Evolutionary conservation across 2,888 invertebrate genomes (phyloP).

Genomic region (Pteria penguin): DNA sequence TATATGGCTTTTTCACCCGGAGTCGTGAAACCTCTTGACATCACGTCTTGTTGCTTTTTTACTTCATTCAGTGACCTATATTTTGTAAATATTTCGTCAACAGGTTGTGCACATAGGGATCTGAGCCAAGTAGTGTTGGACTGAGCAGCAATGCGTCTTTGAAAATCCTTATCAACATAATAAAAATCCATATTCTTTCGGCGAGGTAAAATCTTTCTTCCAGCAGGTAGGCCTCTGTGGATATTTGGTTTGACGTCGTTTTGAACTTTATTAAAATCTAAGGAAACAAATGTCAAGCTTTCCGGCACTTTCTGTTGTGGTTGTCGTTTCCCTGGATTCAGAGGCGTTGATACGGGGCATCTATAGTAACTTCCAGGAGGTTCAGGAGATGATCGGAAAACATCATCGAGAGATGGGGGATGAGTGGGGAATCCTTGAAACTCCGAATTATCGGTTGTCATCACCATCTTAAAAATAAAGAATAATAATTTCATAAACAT

Average conservation of each 20-base stretch:
- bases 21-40: slow-evolving; percentile 48
- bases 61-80: slow-evolving; percentile 54
- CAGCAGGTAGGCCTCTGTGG: slow-evolving; percentile 25
- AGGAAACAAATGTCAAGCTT: slow-evolving; percentile 43
- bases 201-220: slow-evolving; percentile 43
- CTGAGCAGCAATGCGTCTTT: slow-evolving; percentile 44
- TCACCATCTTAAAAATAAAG: slow-evolving; percentile 39
- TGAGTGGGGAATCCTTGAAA: slow-evolving; percentile 12
- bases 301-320: slow-evolving; percentile 38
- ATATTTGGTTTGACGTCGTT: slow-evolving; percentile 24
- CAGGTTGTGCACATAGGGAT: slow-evolving; percentile 59
- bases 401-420: slow-evolving; percentile 18
- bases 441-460: slow-evolving; percentile 31
- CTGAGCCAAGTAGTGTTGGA: slow-evolving; percentile 54
- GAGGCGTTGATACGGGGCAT: slow-evolving; percentile 62
- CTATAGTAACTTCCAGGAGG: slow-evolving; percentile 44
- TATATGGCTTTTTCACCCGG: slow-evolving; percentile 60
- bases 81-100: slow-evolving; percentile 61
- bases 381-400: slow-evolving; percentile 33
- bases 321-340: slow-evolving; percentile 37
- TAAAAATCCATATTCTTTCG: slow-evolving; percentile 61
- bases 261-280: slow-evolving; percentile 39
- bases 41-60: slow-evolving; percentile 22
- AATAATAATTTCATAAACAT: too few species aligned
- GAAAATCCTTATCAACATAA: slow-evolving; percentile 52